These are phyloP conservation scores for Caligus rogercresseyi DNA, from an alignment of 1,140 invertebrate genomes.

Conservation along the genomic window DNA sequence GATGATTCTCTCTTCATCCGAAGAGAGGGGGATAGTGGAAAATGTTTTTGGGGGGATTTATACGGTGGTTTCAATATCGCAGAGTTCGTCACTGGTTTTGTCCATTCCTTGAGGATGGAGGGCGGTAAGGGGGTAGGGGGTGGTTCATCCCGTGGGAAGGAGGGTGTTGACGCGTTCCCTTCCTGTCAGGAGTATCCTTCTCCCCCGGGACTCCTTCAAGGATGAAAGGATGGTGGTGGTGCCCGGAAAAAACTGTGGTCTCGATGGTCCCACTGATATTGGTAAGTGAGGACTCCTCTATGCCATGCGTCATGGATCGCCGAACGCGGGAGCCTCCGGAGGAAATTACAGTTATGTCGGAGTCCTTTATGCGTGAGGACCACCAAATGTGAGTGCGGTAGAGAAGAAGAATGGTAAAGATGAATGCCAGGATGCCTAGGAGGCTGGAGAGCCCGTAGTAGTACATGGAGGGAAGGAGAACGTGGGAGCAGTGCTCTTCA, in stretches of 20 bases:
- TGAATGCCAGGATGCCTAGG: background rate
- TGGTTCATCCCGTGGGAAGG: background rate
- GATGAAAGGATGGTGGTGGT: background rate
- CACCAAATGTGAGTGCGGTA: background rate
- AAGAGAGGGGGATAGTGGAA: too few relatives aligned
- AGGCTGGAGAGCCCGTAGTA: background rate
- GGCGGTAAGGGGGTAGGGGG: background rate
- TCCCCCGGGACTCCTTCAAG: background rate
- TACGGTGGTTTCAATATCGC: background rate
- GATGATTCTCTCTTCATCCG: too few relatives aligned
- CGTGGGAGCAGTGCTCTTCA: background rate
- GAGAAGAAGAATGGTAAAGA: background rate
- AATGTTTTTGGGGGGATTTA: background rate
- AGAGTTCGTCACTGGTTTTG: background rate
- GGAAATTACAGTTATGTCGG: background rate
- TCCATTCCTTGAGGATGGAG: background rate
- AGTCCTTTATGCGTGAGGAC: background rate
- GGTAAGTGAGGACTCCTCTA: background rate
- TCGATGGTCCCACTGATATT: background rate
- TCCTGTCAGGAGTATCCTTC: background rate
- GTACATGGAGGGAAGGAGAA: background rate
- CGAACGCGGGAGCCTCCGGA: background rate
- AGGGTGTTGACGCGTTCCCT: background rate
- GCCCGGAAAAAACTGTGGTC: background rate
- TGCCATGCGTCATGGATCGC: too few relatives aligned